A percentile compares a stretch with the other conserved stretches of the same genome.
These are phyloP conservation scores for Marasmarcha lunaedactyla DNA, from an alignment of 2,888 invertebrate genomes.

Conservation along the genomic window DNA sequence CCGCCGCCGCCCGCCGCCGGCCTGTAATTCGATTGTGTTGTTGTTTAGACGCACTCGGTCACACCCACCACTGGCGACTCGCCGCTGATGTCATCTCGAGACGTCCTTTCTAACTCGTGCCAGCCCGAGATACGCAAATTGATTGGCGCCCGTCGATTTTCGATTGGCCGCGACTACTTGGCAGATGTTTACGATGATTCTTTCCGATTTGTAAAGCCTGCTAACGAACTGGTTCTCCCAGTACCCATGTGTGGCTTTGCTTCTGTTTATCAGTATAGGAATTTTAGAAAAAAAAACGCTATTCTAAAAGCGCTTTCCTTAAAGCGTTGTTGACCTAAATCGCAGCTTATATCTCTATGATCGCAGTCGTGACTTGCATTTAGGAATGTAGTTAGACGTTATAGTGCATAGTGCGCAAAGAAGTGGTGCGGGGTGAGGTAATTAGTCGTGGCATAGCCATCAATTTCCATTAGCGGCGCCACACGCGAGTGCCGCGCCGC, in stretches of 20 bases:
- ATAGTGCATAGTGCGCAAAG: not conserved
- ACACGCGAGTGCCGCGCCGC: constrained; percentile 43
- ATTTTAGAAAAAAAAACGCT: not conserved
- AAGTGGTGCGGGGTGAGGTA: constrained; percentile 30
- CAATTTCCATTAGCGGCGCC: constrained; percentile 68
- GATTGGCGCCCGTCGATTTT: constrained; percentile 28
- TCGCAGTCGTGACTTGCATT: constrained; percentile 1
- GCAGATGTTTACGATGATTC: not conserved
- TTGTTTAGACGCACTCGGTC: constrained; percentile 50
- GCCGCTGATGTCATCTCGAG: constrained; percentile 35
- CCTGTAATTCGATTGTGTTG: constrained; percentile 62
- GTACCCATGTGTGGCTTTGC: not conserved
- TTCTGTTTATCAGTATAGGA: not conserved
- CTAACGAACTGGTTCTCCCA: too few relatives aligned
- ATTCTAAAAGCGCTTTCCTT: too few relatives aligned
- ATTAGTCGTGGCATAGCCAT: constrained; percentile 62
- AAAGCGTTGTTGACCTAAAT: too few relatives aligned
- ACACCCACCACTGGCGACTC: constrained; percentile 22
- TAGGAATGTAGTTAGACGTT: not conserved
- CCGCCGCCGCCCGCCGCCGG: constrained; percentile 39
- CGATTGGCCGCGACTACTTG: constrained; percentile 9
- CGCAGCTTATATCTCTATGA: not conserved
- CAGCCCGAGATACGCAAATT: constrained; percentile 36
- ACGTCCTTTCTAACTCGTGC: constrained; percentile 21
- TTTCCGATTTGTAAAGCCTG: too few relatives aligned